These are phyloP conservation scores for Synanthedon formicaeformis DNA, from an alignment of 2,888 invertebrate genomes.

Conservation along the genomic window DNA sequence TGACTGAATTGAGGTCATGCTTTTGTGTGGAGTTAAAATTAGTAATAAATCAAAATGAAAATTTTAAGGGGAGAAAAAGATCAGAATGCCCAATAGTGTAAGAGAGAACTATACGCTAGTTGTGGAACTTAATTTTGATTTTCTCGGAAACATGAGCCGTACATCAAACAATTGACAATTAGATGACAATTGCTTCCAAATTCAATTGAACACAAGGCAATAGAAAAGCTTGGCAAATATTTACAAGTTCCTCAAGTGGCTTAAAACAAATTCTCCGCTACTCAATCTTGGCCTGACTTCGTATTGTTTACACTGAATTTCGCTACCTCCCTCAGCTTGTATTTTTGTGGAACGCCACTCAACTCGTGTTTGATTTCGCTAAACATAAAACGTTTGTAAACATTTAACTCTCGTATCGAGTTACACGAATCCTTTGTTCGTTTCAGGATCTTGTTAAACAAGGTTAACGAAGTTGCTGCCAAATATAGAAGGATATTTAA, in stretches of 20 bases:
- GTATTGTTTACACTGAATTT: conserved; percentile 59
- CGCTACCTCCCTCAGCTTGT: conserved; percentile 42
- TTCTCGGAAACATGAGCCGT: too few relatives aligned
- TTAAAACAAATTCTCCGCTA: conserved; percentile 68
- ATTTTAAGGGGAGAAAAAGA: too few relatives aligned
- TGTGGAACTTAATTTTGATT: too few relatives aligned
- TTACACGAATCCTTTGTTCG: conserved; percentile 46
- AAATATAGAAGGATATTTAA: too few relatives aligned
- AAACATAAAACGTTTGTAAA: conserved; percentile 63
- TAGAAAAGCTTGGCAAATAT: conserved; percentile 64
- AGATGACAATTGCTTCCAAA: too few relatives aligned
- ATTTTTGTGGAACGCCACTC: conserved; percentile 61
- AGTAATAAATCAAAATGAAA: too few relatives aligned
- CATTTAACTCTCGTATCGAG: conserved; percentile 56
- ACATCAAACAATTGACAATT: too few relatives aligned
- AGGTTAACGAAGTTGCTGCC: background rate
- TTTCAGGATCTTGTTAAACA: background rate
- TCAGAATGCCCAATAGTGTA: too few relatives aligned
- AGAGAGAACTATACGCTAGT: too few relatives aligned
- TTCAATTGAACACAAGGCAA: conserved; percentile 28
- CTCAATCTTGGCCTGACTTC: conserved; percentile 48
- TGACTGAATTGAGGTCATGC: too few relatives aligned
- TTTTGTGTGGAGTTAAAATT: too few relatives aligned
- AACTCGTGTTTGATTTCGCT: conserved; percentile 63
- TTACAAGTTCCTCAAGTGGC: conserved; percentile 61